Conservation (phyloP, 2,888 invertebrate species). For the Thecocarcelia acutangulata region DNA sequence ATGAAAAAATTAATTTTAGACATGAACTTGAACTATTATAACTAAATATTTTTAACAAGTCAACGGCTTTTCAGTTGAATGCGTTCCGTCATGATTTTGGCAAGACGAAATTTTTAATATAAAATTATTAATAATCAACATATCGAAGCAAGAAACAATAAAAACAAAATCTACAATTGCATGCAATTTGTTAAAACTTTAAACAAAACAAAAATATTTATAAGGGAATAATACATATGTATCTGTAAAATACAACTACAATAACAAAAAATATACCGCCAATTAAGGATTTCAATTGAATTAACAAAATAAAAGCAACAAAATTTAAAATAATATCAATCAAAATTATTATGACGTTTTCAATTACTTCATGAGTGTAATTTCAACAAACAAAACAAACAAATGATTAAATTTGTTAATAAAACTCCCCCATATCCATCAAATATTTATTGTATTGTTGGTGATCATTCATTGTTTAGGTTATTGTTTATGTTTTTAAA, state of each 20-base stretch:
- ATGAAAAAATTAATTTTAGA: slow-evolving; percentile 34
- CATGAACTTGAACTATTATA: slow-evolving; percentile 70
- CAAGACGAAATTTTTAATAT: slow-evolving; percentile 29
- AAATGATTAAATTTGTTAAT: not conserved
- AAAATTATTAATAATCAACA: slow-evolving; percentile 28
- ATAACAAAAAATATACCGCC: slow-evolving; percentile 49
- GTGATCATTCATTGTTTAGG: slow-evolving; percentile 53
- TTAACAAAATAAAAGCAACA: not conserved
- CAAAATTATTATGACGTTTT: slow-evolving; percentile 63
- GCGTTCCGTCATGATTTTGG: slow-evolving; percentile 57
- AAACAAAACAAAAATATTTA: slow-evolving; percentile 42
- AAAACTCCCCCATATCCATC: slow-evolving; percentile 11
- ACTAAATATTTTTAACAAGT: slow-evolving; percentile 68
- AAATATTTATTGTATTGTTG: slow-evolving; percentile 36
- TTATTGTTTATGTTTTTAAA: not conserved
- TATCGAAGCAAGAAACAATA: slow-evolving; percentile 10
- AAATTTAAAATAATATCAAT: slow-evolving; percentile 51
- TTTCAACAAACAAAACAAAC: slow-evolving; percentile 14
- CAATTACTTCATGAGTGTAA: slow-evolving; percentile 52
- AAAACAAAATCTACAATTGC: slow-evolving; percentile 15
- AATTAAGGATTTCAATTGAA: slow-evolving; percentile 48
- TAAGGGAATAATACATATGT: slow-evolving; percentile 18
- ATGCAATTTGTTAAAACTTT: slow-evolving; percentile 47
- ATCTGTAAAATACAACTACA: not conserved
- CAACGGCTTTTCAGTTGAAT: slow-evolving; percentile 70